A percentile compares a stretch with the other conserved stretches of the same genome.
Conservation (phyloP, 2,113 vertebrate genomes). For the Butastur rufipennis region DNA sequence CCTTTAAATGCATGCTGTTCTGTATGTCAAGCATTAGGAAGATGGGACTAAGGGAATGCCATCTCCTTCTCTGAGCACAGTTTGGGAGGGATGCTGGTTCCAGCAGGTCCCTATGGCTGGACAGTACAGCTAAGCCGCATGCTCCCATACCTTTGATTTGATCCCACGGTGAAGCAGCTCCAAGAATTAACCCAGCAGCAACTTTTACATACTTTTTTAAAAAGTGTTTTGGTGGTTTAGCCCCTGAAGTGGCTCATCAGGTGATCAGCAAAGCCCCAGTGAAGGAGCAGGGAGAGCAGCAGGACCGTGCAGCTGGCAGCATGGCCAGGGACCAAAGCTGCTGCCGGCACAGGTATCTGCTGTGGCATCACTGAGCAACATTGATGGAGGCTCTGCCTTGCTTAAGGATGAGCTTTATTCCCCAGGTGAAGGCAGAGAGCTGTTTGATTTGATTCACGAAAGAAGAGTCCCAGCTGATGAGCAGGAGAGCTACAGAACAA, state of each 20-base stretch:
- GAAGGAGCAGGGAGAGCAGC: background rate
- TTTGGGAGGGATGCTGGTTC: background rate
- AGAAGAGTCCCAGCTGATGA: background rate
- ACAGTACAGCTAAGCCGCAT: background rate
- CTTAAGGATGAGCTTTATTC: background rate
- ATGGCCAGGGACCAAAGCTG: rapidly evolving
- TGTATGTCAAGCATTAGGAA: background rate
- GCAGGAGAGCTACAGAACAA: background rate
- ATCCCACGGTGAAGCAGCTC: background rate
- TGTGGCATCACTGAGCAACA: background rate
- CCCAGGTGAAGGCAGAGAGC: background rate
- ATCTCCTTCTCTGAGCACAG: background rate
- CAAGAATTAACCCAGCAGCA: background rate
- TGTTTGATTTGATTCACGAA: background rate
- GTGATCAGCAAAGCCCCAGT: background rate
- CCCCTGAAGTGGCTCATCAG: background rate
- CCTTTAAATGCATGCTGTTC: background rate
- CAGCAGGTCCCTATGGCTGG: background rate
- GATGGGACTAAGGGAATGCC: background rate
- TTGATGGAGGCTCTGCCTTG: background rate
- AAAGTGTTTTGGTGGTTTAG: background rate
- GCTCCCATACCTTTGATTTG: background rate
- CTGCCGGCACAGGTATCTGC: background rate
- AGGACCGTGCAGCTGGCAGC: background rate
- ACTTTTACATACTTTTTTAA: background rate